Conservation (phyloP, 2,797 vertebrate species). For the Borostomias antarcticus region DNA sequence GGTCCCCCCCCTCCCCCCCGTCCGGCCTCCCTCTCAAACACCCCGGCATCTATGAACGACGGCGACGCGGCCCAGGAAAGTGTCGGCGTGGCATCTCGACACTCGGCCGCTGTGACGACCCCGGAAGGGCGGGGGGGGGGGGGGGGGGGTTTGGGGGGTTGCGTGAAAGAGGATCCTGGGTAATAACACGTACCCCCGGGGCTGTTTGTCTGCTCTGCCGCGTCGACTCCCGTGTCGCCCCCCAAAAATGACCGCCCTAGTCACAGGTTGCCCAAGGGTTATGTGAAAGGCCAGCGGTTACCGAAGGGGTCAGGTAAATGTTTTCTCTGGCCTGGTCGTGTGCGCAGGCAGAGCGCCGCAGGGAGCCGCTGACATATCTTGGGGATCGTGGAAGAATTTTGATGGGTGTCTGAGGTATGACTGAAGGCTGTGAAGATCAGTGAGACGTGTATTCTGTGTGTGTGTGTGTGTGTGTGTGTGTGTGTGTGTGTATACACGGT, state of each 20-base stretch:
- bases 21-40: not conserved
- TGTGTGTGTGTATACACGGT: not conserved
- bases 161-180: too few relatives aligned
- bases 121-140: not conserved
- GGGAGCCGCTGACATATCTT: not conserved
- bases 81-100: not conserved
- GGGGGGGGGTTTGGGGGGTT: not conserved
- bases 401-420: not conserved
- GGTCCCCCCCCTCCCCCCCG: not conserved
- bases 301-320: not conserved
- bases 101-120: not conserved
- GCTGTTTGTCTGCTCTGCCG: not conserved
- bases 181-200: too few relatives aligned
- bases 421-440: not conserved
- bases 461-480: not conserved
- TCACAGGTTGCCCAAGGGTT: not conserved
- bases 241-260: not conserved
- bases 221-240: not conserved
- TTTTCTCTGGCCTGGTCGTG: not conserved
- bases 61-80: not conserved
- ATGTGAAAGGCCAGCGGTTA: not conserved
- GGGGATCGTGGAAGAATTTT: not conserved
- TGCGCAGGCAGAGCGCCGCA: not conserved
- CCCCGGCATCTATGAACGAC: not conserved
- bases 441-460: not conserved